phyloP scores from a whole-genome alignment of 2,888 invertebrate species.

The Heteromurus nitidus region DNA sequence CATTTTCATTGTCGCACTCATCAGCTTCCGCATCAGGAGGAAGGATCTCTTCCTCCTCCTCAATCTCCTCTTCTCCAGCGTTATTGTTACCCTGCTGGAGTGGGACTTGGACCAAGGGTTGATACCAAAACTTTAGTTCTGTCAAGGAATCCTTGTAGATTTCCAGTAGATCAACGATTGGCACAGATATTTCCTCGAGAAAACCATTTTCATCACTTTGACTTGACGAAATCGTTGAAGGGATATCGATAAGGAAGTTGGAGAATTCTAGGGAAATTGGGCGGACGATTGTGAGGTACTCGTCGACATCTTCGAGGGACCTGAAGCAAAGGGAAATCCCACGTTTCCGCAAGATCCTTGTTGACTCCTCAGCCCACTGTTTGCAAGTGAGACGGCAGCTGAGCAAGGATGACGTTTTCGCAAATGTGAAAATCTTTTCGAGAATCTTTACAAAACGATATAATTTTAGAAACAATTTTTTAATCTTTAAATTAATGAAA shows the following conservation, averaged over 20 bases:
- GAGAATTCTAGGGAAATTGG: slow-evolving; percentile 29
- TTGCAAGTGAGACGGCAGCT: slow-evolving; percentile 59
- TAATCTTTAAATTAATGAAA: too few relatives aligned
- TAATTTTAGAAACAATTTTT: slow-evolving; percentile 2
- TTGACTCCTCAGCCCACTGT: slow-evolving; percentile 61
- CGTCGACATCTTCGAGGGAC: slow-evolving; percentile 36
- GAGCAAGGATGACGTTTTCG: slow-evolving; percentile 38
- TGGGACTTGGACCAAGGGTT: slow-evolving; percentile 29
- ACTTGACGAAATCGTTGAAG: neutral
- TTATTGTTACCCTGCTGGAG: slow-evolving; percentile 12
- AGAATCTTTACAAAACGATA: slow-evolving; percentile 38
- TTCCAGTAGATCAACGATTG: slow-evolving; percentile 36
- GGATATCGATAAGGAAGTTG: slow-evolving; percentile 48
- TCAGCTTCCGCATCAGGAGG: too few relatives aligned
- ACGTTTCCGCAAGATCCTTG: slow-evolving; percentile 32
- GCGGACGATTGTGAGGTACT: slow-evolving; percentile 24
- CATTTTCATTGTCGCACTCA: neutral
- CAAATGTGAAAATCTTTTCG: slow-evolving; percentile 58
- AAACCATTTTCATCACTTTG: neutral
- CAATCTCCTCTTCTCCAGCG: neutral
- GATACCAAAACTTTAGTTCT: slow-evolving; percentile 52
- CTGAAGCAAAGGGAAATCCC: slow-evolving; percentile 27
- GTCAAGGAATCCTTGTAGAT: slow-evolving; percentile 31
- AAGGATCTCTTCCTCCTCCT: neutral
- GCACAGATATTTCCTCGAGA: neutral